Conservation (phyloP, 2,113 vertebrate genomes). For the Calonectris borealis region DNA sequence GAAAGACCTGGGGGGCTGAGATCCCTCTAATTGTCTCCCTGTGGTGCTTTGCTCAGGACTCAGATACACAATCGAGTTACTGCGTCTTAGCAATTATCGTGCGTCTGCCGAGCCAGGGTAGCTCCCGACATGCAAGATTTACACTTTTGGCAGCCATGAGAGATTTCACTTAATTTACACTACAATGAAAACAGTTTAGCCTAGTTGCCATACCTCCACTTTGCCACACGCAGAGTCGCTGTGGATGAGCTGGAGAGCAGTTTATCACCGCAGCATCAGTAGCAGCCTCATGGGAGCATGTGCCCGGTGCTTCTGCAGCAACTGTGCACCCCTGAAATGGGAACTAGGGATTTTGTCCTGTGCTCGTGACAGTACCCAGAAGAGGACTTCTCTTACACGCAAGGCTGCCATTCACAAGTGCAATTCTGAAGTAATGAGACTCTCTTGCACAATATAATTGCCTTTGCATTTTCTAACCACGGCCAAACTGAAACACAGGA, state of each 20-base stretch:
- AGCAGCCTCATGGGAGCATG: neutral
- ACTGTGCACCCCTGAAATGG: neutral
- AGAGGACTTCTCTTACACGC: neutral
- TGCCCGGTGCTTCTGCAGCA: neutral
- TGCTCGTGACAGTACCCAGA: neutral
- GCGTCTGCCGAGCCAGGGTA: neutral
- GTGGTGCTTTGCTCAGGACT: neutral
- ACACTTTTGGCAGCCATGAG: neutral
- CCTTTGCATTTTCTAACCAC: neutral
- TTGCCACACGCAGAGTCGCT: neutral
- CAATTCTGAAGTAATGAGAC: neutral
- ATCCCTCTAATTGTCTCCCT: neutral
- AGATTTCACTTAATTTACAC: neutral
- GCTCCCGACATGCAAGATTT: neutral
- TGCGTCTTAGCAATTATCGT: neutral
- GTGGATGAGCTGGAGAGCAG: neutral
- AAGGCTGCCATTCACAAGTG: neutral
- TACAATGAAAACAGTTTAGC: neutral
- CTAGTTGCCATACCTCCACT: neutral
- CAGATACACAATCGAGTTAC: neutral
- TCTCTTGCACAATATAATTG: neutral
- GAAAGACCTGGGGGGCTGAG: neutral
- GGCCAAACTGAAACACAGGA: neutral
- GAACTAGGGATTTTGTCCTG: neutral
- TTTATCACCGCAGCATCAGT: neutral